These are phyloP conservation scores for Marcusenius ussheri DNA, from an alignment of 2,113 vertebrate species.

Conservation along the genomic window DNA sequence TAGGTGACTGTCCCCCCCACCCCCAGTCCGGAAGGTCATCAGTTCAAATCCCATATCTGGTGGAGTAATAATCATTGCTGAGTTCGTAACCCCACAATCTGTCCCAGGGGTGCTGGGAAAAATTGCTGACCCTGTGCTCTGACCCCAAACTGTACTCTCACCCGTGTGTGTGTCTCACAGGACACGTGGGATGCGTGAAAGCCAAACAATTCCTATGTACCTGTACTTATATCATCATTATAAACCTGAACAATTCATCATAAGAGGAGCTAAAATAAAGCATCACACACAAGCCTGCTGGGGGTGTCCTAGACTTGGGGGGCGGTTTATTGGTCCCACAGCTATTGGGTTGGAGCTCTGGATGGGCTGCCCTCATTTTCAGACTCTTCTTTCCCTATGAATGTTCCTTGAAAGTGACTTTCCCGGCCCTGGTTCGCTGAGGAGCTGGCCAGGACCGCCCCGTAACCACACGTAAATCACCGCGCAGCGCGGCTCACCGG, in stretches of 20 bases:
- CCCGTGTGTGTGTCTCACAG: background rate
- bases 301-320: background rate
- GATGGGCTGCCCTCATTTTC: background rate
- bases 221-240: background rate
- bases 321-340: background rate
- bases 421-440: background rate
- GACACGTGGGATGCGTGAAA: background rate
- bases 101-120: background rate
- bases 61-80: background rate
- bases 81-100: background rate
- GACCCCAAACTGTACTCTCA: background rate
- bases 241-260: background rate
- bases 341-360: background rate
- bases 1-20: background rate
- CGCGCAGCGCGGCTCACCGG: conserved; percentile 75
- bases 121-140: background rate
- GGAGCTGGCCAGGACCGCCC: conserved; percentile 41
- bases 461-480: conserved; percentile 75
- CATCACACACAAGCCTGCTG: background rate
- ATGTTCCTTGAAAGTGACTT: background rate
- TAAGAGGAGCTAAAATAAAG: background rate
- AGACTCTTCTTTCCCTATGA: background rate
- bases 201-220: background rate
- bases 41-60: background rate
- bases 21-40: background rate